Base-by-base conservation (phyloP, 2,113 vertebrate species). In the Halcyon malimbica region DNA sequence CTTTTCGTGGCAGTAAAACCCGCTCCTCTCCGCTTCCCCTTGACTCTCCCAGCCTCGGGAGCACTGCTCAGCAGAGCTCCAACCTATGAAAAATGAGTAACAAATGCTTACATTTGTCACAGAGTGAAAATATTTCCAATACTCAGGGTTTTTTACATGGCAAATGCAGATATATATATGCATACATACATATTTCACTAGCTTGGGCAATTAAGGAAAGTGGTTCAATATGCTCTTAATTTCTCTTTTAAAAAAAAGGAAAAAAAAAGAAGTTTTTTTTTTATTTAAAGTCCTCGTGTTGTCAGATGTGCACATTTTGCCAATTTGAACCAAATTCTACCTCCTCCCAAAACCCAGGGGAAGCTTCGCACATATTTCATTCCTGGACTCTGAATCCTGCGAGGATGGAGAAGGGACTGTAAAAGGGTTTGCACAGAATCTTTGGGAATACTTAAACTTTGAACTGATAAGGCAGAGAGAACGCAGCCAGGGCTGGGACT, bases 151-250 rank as follows among this genome's bases (percentile, higher is more conserved):
- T n/a, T 54, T 53, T 39, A 39, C 25, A 26, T 3, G 51, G 59
- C 59, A 50, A 50, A 50, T 14, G 15, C 31, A 35, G 35, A 26
- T 8, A 62, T 44, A 60, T 13, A 62, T 44, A 60, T 13, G 76
- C 54, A 93, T 39, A 65, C 46, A 51, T 2, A n/a, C 29, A n/a
- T 37, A 68, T 53, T 84, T 67, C 86, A 42, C 83, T 79, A 44
- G 31, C 81, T 73, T 10, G 19, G 77, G 46, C 91, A 96, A 81
- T 95, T 78, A 92, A 74, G 28, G 10, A 41, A 94, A 94, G 65
- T 41, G 71, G 18, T 95, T 95, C 97, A 96, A 96, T 85, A 90
- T 97, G 95, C 85, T 89, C 70, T 54, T 91, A 82, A 93, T 83
- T 87, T 81, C 63, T 57, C 20, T 21, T 54, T 20, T 15, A 69